Conservation (phyloP, 1,140 invertebrate genomes). For the Euwallacea similis region DNA sequence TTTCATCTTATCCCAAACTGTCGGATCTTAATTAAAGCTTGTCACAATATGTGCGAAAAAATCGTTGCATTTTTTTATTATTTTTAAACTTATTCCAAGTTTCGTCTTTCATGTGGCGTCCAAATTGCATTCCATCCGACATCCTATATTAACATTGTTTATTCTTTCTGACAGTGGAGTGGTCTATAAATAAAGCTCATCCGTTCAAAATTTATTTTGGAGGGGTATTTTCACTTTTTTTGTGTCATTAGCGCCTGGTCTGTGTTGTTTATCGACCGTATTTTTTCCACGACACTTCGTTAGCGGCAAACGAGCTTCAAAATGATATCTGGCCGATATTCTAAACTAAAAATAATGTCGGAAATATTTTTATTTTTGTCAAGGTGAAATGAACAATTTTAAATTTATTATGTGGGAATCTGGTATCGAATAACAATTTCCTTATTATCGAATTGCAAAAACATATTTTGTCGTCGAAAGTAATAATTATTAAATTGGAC, state of each 20-base stretch:
- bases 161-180: constrained; percentile 12
- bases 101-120: constrained; percentile 13
- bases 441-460: too few species aligned
- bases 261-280: constrained; percentile 19
- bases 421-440: too few species aligned
- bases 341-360: constrained; percentile 11
- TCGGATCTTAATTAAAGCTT: constrained; percentile 7
- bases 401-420: neutral
- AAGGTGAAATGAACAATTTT: constrained; percentile 16
- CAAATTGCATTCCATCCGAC: constrained; percentile 15
- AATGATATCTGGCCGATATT: constrained; percentile 20
- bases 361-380: constrained; percentile 9
- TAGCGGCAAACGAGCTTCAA: constrained; percentile 16
- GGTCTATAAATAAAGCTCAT: constrained; percentile 18
- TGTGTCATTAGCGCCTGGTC: constrained; percentile 16
- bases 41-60: constrained; percentile 17
- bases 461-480: too few species aligned
- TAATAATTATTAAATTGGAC: too few species aligned
- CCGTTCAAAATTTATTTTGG: constrained; percentile 15
- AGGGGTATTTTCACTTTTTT: constrained; percentile 14
- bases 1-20: too few species aligned
- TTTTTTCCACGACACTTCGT: constrained; percentile 19
- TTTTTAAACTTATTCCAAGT: constrained; percentile 1
- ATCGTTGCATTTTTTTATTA: neutral
- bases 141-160: constrained; percentile 18